Evolutionary conservation across 2,113 vertebrate species (phyloP), one percentile per base, ranked within the genome.

Genomic region (western clawed frog (Xenopus tropicalis)): DNA sequence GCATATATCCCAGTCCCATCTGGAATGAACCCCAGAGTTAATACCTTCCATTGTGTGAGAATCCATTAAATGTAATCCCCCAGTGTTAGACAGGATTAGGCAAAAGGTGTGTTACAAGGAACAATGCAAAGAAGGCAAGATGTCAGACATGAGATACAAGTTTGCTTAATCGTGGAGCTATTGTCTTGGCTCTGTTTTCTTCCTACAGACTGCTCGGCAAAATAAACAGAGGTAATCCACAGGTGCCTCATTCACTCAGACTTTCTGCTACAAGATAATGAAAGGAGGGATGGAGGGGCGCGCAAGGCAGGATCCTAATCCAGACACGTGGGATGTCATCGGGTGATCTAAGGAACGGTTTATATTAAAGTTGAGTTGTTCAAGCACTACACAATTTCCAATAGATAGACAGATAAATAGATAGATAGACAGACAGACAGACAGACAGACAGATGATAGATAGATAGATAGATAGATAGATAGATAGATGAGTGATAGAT

Each of bases 61-160:
- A 66, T 75, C 65, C 72, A 75, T 75, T 75, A 75, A 43, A 68
- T 51, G 61, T 68, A 75, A 75, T 68, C 72, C 66, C 61, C 16
- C 23, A 66, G 72, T 74, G 56, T 68, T 74, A 46, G 65, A 61
- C 52, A n/a, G 57, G 72, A 75, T 69, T 75, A 69, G 37, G 48
- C 14, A 46, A 44, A 22, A 75, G 17, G 57, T 54, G 56, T 52
- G 64, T 61, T 54, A 4, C 21, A 24, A 21, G 61, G 65, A 75
- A 75, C 66, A 75, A 69, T 59, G 46, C 57, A 54, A n/a, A 12
- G 19, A 44, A 65, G 37, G 19, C 17, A 17, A 61, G 24, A 22
- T 62, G 65, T n/a, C 29, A n/a, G 37, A 44, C 44, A 54, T 23
- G 24, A 67, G 65, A 69, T 74, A 75, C 66, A 62, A 21, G 23